Evolutionary conservation across 2,888 invertebrate genomes (phyloP).

Genomic region (Chrysodeixis includens): DNA sequence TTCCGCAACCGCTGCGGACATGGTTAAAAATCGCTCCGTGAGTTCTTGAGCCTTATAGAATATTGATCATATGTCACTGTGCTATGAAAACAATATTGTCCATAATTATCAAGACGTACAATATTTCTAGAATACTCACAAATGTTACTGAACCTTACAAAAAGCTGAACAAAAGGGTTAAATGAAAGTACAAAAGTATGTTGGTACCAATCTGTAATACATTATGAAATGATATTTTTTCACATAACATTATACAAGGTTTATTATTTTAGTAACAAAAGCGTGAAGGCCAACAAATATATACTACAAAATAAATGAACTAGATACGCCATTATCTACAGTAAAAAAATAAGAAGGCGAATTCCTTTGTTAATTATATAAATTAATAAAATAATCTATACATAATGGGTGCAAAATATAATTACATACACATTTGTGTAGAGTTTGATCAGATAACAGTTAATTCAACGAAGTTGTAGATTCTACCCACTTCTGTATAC

Average conservation of each 20-base stretch:
- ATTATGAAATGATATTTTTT: conserved; percentile 73
- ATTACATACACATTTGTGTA: conserved; percentile 69
- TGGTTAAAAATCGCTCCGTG: too few relatives aligned
- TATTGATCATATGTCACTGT: too few relatives aligned
- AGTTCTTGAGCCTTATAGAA: too few relatives aligned
- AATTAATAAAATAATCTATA: conserved; percentile 71
- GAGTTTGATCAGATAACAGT: conserved; percentile 61
- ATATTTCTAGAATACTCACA: conserved; percentile 25
- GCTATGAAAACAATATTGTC: too few relatives aligned
- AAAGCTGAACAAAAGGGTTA: conserved; percentile 10
- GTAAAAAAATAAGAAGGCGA: conserved; percentile 68
- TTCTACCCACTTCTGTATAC: conserved; percentile 58
- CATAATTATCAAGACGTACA: background rate
- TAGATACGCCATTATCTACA: conserved; percentile 71
- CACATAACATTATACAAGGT: conserved; percentile 80
- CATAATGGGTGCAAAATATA: conserved; percentile 70
- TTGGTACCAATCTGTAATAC: conserved; percentile 79
- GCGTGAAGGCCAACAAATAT: conserved; percentile 72
- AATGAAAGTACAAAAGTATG: conserved; percentile 58
- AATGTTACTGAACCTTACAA: conserved; percentile 18
- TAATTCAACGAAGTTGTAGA: conserved; percentile 50
- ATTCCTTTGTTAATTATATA: conserved; percentile 66
- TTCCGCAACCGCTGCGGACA: too few relatives aligned
- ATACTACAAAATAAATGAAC: conserved; percentile 76
- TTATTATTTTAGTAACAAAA: conserved; percentile 72